phyloP scores from a whole-genome alignment of 92 coral and sea anemone genomes.

The Diadumene lineata region DNA sequence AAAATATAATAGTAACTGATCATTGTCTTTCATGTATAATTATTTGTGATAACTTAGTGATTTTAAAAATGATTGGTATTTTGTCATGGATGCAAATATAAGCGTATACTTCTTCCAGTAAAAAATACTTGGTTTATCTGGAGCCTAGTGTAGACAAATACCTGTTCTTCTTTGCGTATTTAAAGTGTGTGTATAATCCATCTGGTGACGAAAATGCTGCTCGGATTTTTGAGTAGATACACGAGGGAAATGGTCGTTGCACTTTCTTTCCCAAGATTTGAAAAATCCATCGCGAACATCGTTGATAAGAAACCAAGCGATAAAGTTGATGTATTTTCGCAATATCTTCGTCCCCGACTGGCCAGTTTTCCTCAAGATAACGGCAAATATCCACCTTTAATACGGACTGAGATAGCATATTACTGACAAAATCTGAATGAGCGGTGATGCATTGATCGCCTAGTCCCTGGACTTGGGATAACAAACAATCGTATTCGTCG shows the following conservation, averaged over 20 bases:
- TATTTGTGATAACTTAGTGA: too few species aligned
- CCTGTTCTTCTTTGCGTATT: neutral
- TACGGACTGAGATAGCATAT: too few species aligned
- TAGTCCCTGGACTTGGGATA: slow-evolving; percentile 28
- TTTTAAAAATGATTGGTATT: too few species aligned
- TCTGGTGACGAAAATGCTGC: slow-evolving; percentile 28
- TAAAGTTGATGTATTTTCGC: slow-evolving; percentile 35
- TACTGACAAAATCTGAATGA: slow-evolving; percentile 15
- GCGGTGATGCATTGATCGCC: slow-evolving; percentile 21
- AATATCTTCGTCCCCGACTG: slow-evolving; percentile 32
- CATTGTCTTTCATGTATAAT: too few species aligned
- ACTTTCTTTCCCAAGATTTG: slow-evolving; percentile 27
- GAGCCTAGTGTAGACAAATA: neutral
- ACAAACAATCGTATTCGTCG: slow-evolving; percentile 31
- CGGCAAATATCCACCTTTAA: too few species aligned
- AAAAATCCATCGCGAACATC: slow-evolving; percentile 46
- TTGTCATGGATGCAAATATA: neutral
- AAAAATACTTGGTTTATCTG: neutral
- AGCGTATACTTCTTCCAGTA: neutral
- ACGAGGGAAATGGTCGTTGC: slow-evolving; percentile 38
- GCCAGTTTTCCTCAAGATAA: slow-evolving; percentile 38
- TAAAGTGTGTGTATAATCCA: slow-evolving; percentile 5
- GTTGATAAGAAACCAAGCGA: slow-evolving; percentile 34
- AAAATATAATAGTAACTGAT: too few species aligned
- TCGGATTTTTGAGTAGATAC: slow-evolving; percentile 31